Evolutionary conservation across 2,888 invertebrate genomes (phyloP).

Genomic region (Eristalinus aeneus): DNA sequence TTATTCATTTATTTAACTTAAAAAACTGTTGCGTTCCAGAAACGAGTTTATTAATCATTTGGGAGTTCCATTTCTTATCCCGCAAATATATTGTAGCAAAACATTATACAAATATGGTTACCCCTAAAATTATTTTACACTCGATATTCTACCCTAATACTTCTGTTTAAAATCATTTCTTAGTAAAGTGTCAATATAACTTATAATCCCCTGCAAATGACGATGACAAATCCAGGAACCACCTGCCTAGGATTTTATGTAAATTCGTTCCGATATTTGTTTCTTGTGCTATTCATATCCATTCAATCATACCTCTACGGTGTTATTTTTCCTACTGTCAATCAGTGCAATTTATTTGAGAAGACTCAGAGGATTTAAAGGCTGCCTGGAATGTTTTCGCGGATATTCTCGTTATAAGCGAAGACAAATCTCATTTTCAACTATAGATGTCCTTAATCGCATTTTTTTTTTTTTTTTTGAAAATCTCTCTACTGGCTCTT

Average conservation of each 20-base stretch:
- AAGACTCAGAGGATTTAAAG: constrained; percentile 8
- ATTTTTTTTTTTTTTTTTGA: constrained; percentile 12
- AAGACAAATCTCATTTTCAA: constrained; percentile 2
- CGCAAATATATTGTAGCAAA: too few relatives aligned
- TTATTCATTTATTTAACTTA: too few relatives aligned
- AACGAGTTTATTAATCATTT: too few relatives aligned
- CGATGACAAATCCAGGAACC: constrained; percentile 15
- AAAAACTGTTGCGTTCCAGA: too few relatives aligned
- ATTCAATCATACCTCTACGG: constrained; percentile 30
- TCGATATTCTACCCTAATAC: background rate
- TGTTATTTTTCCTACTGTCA: constrained; percentile 30
- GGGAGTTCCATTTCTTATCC: too few relatives aligned
- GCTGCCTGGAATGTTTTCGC: background rate
- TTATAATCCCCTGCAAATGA: constrained; percentile 1
- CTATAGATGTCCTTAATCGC: constrained; percentile 19
- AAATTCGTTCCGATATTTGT: constrained; percentile 12
- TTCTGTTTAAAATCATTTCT: constrained; percentile 21
- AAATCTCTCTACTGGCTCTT: constrained; percentile 4
- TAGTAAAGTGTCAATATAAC: constrained; percentile 12
- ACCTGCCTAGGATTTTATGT: constrained; percentile 4
- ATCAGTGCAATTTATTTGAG: constrained; percentile 39
- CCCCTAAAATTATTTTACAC: too few relatives aligned
- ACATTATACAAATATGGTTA: too few relatives aligned
- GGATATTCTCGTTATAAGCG: background rate
- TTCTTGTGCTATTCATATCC: constrained; percentile 21